Percentiles rank a stretch among this genome's conserved stretches.
Evolutionary conservation across 2,113 vertebrate genomes (phyloP).

Genomic region (Ceratotherium simum): DNA sequence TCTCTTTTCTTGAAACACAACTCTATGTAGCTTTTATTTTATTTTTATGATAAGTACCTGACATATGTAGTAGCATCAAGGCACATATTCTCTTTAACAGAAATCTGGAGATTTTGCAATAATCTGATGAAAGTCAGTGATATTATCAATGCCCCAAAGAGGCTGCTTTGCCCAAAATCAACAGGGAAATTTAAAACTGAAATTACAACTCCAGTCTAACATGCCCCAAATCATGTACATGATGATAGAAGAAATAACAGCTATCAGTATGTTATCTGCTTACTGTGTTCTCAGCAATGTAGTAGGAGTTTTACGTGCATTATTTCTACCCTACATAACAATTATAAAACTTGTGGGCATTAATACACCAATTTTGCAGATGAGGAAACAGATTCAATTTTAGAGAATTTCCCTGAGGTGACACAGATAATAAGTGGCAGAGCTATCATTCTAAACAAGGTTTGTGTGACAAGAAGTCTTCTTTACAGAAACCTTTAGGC

Average conservation of each 20-base stretch:
- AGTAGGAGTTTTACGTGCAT: background rate
- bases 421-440: background rate
- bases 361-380: background rate
- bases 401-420: background rate
- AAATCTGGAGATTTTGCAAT: background rate
- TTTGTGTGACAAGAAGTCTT: background rate
- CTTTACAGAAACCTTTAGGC: background rate
- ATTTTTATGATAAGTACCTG: background rate
- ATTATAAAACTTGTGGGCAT: background rate
- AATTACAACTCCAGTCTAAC: background rate
- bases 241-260: background rate
- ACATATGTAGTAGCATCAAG: background rate
- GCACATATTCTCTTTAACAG: background rate
- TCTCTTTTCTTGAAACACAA: background rate
- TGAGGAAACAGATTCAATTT: conserved; percentile 41
- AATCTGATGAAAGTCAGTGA: background rate
- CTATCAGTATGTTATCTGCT: background rate
- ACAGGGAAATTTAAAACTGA: conserved; percentile 20
- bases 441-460: background rate
- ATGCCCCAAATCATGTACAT: background rate
- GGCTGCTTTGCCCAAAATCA: background rate
- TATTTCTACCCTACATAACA: background rate
- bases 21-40: background rate
- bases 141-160: background rate
- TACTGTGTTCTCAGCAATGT: background rate